phyloP scores from a whole-genome alignment of 2,888 invertebrate genomes.

The Thereva nobilitata region DNA sequence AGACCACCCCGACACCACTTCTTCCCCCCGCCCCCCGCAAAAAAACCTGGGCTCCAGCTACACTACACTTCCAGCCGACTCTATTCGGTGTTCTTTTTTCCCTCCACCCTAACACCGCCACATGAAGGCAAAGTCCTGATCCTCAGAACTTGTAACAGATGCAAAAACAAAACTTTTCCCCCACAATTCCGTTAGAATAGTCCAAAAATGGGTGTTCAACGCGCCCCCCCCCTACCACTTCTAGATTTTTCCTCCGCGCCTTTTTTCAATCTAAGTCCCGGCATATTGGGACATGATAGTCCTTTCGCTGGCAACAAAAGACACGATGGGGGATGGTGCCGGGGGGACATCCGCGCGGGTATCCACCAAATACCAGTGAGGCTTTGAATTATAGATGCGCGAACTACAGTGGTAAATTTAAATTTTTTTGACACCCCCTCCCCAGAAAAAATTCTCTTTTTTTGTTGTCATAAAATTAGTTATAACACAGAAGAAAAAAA shows the following conservation, averaged over 20 bases:
- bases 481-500: too few species aligned
- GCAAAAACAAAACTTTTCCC: conserved; percentile 34
- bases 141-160: conserved; percentile 31
- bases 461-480: too few species aligned
- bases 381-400: neutral
- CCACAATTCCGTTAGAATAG: too few species aligned
- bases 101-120: neutral
- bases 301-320: neutral
- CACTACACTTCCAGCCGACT: conserved; percentile 12
- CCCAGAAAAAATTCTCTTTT: neutral
- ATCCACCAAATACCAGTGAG: conserved; percentile 9
- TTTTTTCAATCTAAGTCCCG: conserved; percentile 2
- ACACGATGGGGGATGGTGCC: too few species aligned
- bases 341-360: neutral
- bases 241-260: too few species aligned
- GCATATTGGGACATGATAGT: conserved; percentile 26
- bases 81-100: conserved; percentile 28
- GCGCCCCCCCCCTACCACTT: too few species aligned
- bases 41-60: neutral
- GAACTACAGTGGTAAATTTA: conserved; percentile 22
- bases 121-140: conserved; percentile 24
- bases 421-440: conserved; percentile 14
- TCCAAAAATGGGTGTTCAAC: too few species aligned
- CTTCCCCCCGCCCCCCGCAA: too few species aligned
- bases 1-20: too few species aligned